Conservation (phyloP, 2,888 invertebrate species). For the Incurvaria masculella region DNA sequence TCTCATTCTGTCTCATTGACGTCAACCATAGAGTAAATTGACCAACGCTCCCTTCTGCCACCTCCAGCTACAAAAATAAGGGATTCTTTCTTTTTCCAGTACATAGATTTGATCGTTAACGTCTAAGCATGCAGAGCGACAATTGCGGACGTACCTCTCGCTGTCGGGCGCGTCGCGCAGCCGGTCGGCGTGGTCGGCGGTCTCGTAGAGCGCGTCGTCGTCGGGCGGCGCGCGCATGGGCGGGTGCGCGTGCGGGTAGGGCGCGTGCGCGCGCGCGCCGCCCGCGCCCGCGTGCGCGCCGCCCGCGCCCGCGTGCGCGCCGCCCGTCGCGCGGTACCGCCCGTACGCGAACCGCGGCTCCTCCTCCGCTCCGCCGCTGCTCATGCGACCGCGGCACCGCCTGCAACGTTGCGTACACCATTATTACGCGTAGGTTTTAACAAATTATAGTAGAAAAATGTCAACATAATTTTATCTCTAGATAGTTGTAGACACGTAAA, state of each 20-base stretch:
- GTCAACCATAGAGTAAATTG: no score
- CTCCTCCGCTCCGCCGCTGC: slow-evolving; percentile 51
- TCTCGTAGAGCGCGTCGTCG: slow-evolving; percentile 86
- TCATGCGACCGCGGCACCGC: slow-evolving; percentile 55
- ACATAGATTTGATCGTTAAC: no score
- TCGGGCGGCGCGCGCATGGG: slow-evolving; percentile 51
- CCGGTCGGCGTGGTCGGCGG: slow-evolving; percentile 68
- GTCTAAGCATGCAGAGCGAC: no score
- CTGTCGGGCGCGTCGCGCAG: slow-evolving; percentile 78
- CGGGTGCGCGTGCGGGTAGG: slow-evolving; percentile 39
- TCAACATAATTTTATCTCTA: no score
- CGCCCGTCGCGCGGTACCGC: slow-evolving; percentile 44
- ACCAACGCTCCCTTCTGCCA: no score
- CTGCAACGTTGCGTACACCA: slow-evolving; percentile 20
- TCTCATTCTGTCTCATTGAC: no score
- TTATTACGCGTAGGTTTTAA: not conserved
- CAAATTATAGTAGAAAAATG: no score
- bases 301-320: slow-evolving; percentile 43
- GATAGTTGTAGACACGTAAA: no score
- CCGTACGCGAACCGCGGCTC: slow-evolving; percentile 74
- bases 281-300: slow-evolving; percentile 39
- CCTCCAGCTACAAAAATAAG: no score
- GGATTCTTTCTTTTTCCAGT: no score
- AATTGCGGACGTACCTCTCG: slow-evolving; percentile 69
- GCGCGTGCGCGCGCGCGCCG: slow-evolving; percentile 44